Evolutionary conservation across 2,888 invertebrate species (phyloP).

Genomic region (Euplagia quadripunctaria): DNA sequence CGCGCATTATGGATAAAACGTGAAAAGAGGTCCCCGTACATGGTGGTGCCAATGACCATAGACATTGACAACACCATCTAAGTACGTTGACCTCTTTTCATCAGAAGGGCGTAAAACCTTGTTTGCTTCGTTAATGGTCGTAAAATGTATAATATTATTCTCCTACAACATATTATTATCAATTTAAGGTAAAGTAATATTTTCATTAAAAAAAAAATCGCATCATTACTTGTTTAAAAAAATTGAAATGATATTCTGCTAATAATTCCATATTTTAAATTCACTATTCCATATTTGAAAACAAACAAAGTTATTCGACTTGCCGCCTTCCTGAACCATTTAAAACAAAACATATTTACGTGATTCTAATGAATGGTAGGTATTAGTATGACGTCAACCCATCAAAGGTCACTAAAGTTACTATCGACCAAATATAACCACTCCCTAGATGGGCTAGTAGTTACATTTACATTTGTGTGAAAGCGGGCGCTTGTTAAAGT

Average conservation of each 20-base stretch:
- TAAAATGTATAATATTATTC: background rate
- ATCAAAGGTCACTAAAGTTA: background rate
- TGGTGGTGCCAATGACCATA: background rate
- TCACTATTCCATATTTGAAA: background rate
- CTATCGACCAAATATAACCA: background rate
- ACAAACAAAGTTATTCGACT: background rate
- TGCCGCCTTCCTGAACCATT: background rate
- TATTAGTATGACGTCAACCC: background rate
- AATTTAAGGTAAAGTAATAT: background rate
- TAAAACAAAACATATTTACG: background rate
- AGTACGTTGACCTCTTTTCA: background rate
- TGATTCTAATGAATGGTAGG: background rate
- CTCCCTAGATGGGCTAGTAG: slow-evolving; percentile 5
- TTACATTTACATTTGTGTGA: background rate
- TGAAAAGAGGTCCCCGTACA: background rate
- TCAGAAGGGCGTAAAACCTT: background rate
- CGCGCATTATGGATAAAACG: background rate
- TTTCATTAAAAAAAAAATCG: background rate
- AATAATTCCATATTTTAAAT: background rate
- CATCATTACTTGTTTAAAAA: background rate
- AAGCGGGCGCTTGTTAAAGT: background rate
- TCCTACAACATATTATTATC: background rate
- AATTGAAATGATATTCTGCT: background rate
- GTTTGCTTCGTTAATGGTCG: background rate
- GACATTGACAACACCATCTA: background rate